Evolutionary conservation across 2,797 vertebrate species (phyloP), one percentile per base, ranked within the genome.

Genomic region (Masticophis lateralis): DNA sequence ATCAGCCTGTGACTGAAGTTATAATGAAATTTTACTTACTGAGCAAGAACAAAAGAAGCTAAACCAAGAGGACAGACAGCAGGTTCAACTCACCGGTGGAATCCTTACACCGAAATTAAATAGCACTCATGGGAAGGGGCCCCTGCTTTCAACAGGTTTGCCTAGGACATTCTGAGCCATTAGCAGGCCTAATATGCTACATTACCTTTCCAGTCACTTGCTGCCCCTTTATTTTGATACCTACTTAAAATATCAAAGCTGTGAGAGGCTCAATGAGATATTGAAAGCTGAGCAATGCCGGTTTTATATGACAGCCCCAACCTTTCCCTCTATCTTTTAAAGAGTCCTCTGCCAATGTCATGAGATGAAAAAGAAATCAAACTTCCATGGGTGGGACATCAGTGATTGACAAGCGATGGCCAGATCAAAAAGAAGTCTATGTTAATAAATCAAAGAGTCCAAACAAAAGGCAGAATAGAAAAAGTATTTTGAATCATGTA

Each of bases 211-310:
- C 95, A 97, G 96, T 97, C 98, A 98, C 97, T 98, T 96, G 98
- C 98, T 97, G 96, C 97, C 94, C 97, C 98, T 98, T 99, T 99
- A 98, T 99, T 98, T 97, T 97, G 97, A 98, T 97, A 97, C 98
- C 98, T 98, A 98, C 98, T 98, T 98, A 98, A 98, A 98, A 98
- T 99, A 98, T 99, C 98, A 99, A 99, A 99, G 98, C 98, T 47
- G 93, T 86, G 93, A 97, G 98, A 97, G 97, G 97, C 97, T 98
- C 98, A 98, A 98, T 98, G 98, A 98, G 98, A 98, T 98, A 98
- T 98, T 98, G 98, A 99, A 99, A 98, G 98, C 98, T 98, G 98
- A 99, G 98, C 98, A 98, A 98, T 96, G 96, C 97, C 96, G 98
- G 98, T 98, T 98, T 98, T 98, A 98, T 98, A 98, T 98, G 98